Percentiles rank a stretch among this genome's conserved stretches.
phyloP scores from a whole-genome alignment of 2,888 invertebrate species.

The Tuta absoluta region DNA sequence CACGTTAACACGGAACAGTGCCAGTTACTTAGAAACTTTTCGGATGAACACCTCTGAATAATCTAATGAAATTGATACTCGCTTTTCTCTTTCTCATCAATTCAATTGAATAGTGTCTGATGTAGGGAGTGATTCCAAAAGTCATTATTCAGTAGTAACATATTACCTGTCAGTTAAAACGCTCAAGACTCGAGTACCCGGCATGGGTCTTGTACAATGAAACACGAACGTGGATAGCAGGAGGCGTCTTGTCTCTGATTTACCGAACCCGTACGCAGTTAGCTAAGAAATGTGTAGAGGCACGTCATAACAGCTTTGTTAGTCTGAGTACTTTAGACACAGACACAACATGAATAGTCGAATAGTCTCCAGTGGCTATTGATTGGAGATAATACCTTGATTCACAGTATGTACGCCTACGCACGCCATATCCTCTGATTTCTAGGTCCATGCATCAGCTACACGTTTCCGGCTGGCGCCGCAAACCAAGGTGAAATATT shows the following conservation, averaged over 20 bases:
- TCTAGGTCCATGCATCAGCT: constrained; percentile 34
- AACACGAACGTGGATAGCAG: constrained; percentile 43
- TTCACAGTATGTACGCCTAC: constrained; percentile 26
- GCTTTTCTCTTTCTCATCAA: constrained; percentile 20
- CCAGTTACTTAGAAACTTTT: constrained; percentile 44
- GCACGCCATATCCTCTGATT: constrained; percentile 31
- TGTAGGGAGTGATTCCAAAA: constrained; percentile 30
- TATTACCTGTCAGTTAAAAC: constrained; percentile 42
- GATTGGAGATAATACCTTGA: constrained; percentile 24
- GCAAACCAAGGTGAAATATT: constrained; percentile 70
- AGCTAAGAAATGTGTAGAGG: constrained; percentile 25
- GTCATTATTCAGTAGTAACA: constrained; percentile 33
- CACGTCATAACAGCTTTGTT: constrained; percentile 25
- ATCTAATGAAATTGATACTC: constrained; percentile 28
- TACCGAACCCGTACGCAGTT: constrained; percentile 36
- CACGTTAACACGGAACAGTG: constrained; percentile 50
- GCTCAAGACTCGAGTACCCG: constrained; percentile 28
- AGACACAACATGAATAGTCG: constrained; percentile 20
- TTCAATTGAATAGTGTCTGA: constrained; percentile 31
- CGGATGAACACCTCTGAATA: constrained; percentile 33
- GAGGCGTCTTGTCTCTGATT: constrained; percentile 43
- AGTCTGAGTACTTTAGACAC: constrained; percentile 22
- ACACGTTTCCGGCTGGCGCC: constrained; percentile 54
- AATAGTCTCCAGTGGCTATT: constrained; percentile 23
- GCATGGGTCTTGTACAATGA: constrained; percentile 34